Base-by-base conservation (phyloP, 1,140 invertebrate species). In the Nylanderia fulva region DNA sequence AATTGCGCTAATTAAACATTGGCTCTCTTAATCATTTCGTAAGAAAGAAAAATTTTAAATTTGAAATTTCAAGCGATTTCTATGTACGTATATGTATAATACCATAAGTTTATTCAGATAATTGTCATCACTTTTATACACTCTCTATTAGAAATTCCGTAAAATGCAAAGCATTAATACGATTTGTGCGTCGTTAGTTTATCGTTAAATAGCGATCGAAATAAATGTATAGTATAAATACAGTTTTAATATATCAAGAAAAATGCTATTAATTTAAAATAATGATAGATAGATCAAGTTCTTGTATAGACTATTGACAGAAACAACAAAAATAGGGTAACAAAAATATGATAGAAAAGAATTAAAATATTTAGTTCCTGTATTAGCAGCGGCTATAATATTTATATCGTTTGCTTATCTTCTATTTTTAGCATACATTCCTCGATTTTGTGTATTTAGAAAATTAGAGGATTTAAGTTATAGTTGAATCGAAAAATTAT, bases 191-290 rank as follows among this genome's bases (percentile, higher is more conserved):
- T 21, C 1, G 6, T 52, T 69, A 69, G 29, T 52, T 52, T 52
- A 3, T 6, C 48, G 29, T 29, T 11, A 18, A n/a, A 36, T 39
- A 74, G 52, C 29, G 33, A 11, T 72, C 11, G 48, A n/a, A n/a
- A 21, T 21, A 15, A 74, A 52, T 24, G 52, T 3, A 13, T 74
- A 58, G 15, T 74, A 48, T 48, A 13, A 58, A 27, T 60, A 52
- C n/a, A n/a, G 48, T 71, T 71, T 33, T 52, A 52, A 29, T n/a
- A 60, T 61, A 3, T 29, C 45, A 48, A 48, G 45, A 60, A 27
- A 61, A 56, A 61, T 60, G 9, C 15, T 48, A 18, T 24, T 48
- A 77, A 64, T 77, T 64, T 66, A 52, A 77, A 33, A 60, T 48
- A 52, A 9, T 64, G n/a, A 48, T 5, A 66, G 21, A 77, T 11